Conservation (phyloP, 2,888 invertebrate species). For the Troglohyphantes excavatus region DNA sequence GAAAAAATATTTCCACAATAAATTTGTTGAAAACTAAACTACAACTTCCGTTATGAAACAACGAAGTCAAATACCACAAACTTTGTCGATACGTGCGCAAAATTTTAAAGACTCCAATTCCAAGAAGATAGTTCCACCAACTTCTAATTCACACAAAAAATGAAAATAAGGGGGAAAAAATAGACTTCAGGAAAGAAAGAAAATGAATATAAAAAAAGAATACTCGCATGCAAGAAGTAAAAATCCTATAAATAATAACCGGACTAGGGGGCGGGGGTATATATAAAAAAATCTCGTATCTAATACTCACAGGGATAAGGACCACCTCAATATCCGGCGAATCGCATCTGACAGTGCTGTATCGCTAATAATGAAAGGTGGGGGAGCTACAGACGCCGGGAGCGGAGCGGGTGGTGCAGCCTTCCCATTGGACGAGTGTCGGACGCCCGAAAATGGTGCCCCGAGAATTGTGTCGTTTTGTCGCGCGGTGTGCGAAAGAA, state of each 20-base stretch:
- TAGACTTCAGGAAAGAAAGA: too few relatives aligned
- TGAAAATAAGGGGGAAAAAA: background rate
- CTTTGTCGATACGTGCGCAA: too few relatives aligned
- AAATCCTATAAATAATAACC: background rate
- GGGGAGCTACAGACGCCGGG: conserved; percentile 8
- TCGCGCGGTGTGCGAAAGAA: conserved; percentile 46
- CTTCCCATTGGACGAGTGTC: conserved; percentile 59
- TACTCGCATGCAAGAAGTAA: too few relatives aligned
- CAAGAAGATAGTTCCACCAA: background rate
- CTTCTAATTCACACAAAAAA: background rate
- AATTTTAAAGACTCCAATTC: too few relatives aligned
- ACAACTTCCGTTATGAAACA: too few relatives aligned
- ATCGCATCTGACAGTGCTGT: conserved; percentile 40
- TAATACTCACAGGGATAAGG: conserved; percentile 56
- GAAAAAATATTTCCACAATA: too few relatives aligned
- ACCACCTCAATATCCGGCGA: conserved; percentile 46
- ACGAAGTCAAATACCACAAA: too few relatives aligned
- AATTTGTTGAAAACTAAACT: too few relatives aligned
- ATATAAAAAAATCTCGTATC: background rate
- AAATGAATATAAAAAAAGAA: background rate
- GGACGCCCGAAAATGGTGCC: conserved; percentile 68
- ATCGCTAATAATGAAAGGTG: conserved; percentile 46
- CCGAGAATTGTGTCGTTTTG: conserved; percentile 71
- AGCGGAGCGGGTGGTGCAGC: background rate
- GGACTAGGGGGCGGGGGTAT: conserved; percentile 1